A percentile compares a stretch with the other conserved stretches of the same genome.
Evolutionary conservation across 2,888 invertebrate genomes (phyloP).

Genomic region (Tiliacea citrago): DNA sequence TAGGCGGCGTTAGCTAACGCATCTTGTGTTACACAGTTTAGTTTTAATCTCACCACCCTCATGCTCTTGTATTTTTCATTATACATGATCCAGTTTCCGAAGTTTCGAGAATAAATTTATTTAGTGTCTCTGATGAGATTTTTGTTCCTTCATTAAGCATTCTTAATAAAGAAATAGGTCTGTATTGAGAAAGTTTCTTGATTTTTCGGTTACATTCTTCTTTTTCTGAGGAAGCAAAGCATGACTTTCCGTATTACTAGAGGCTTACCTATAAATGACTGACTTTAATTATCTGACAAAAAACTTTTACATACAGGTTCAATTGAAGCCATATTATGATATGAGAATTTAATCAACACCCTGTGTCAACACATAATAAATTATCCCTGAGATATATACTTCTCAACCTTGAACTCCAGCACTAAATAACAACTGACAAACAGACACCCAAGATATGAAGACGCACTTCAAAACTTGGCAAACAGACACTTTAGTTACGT

Average conservation of each 20-base stretch:
- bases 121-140: slow-evolving; percentile 32
- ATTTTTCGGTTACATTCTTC: background rate
- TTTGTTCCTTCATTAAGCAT: slow-evolving; percentile 6
- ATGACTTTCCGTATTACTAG: background rate
- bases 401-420: slow-evolving; percentile 32
- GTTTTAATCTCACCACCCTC: slow-evolving; percentile 70
- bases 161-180: background rate
- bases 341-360: slow-evolving; percentile 5
- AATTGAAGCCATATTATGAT: background rate
- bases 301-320: background rate
- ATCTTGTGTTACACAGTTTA: slow-evolving; percentile 70
- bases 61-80: slow-evolving; percentile 59
- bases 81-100: slow-evolving; percentile 37
- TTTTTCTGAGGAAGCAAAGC: background rate
- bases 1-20: slow-evolving; percentile 80
- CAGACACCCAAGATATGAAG: slow-evolving; percentile 63
- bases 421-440: slow-evolving; percentile 54
- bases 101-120: slow-evolving; percentile 48
- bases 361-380: slow-evolving; percentile 28
- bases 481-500: slow-evolving; percentile 57
- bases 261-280: background rate
- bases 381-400: slow-evolving; percentile 7
- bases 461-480: slow-evolving; percentile 59
- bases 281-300: background rate
- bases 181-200: background rate